Percentiles rank a stretch among this genome's conserved stretches.
These are phyloP conservation scores for Lithobates sylvaticus DNA, from an alignment of 2,797 vertebrate species.

Conservation along the genomic window DNA sequence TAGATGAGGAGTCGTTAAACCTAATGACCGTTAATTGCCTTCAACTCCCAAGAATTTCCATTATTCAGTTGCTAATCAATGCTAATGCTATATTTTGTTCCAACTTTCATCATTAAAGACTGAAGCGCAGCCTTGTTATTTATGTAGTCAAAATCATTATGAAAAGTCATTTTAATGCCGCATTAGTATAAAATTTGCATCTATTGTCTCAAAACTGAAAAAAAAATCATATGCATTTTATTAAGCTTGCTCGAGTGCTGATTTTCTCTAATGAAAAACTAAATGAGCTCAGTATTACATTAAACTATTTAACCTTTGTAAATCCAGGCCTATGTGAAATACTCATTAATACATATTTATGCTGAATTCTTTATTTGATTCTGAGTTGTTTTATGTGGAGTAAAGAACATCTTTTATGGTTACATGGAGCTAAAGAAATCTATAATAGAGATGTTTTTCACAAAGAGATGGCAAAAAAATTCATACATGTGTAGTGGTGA, in stretches of 20 bases:
- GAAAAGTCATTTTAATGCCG: slow-evolving; percentile 21
- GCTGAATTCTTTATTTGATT: background rate
- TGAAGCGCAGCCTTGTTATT: slow-evolving; percentile 15
- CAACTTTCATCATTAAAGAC: slow-evolving; percentile 19
- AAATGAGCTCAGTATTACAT: slow-evolving; percentile 32
- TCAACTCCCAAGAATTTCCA: background rate
- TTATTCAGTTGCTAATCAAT: slow-evolving; percentile 8
- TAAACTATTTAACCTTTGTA: slow-evolving; percentile 28
- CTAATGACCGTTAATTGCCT: slow-evolving; percentile 1
- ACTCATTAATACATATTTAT: background rate
- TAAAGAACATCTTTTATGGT: background rate
- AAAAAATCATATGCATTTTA: background rate
- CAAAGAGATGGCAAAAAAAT: background rate
- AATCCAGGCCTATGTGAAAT: background rate
- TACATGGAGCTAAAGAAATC: background rate
- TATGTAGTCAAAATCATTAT: slow-evolving; percentile 33
- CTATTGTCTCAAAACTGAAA: slow-evolving; percentile 38
- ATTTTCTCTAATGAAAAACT: slow-evolving; percentile 31
- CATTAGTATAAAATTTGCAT: slow-evolving; percentile 46
- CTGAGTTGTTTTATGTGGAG: background rate
- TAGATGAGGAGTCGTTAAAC: slow-evolving; percentile 3
- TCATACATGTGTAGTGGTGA: no score
- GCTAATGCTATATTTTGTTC: background rate
- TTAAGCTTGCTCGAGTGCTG: background rate
- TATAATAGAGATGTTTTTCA: background rate